phyloP scores from a whole-genome alignment of 2,113 vertebrate species.

The Oryzias celebensis region DNA sequence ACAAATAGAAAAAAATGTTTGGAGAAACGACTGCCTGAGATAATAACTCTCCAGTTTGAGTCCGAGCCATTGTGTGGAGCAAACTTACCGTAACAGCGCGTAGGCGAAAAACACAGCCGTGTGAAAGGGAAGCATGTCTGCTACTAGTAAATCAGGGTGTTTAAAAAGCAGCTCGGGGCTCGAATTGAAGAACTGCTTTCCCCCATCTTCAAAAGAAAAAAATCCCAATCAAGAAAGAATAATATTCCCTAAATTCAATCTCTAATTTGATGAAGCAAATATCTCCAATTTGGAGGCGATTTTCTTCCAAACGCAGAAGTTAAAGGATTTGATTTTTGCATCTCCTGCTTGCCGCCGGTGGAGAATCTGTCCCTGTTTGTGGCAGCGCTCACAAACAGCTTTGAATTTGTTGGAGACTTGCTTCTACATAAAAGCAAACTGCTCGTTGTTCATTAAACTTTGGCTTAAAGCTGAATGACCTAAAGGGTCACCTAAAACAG shows the following conservation, averaged over 20 bases:
- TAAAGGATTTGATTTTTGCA: constrained; percentile 16
- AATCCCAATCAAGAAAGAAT: neutral
- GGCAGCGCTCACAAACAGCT: constrained; percentile 73
- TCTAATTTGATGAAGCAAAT: neutral
- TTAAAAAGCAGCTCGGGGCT: constrained; percentile 57
- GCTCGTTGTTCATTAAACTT: constrained; percentile 99
- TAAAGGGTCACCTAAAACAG: constrained; percentile 95
- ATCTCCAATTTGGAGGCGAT: constrained; percentile 60
- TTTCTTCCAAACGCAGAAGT: neutral
- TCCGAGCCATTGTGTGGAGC: constrained; percentile 72
- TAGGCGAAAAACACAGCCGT: constrained; percentile 81
- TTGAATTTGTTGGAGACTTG: constrained; percentile 76
- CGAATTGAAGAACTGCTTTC: constrained; percentile 33
- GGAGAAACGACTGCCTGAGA: constrained; percentile 31
- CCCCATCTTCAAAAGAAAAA: constrained; percentile 30
- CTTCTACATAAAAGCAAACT: constrained; percentile 82
- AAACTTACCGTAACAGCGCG: constrained; percentile 85
- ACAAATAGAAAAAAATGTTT: neutral
- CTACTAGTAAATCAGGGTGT: constrained; percentile 66
- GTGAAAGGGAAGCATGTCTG: constrained; percentile 77
- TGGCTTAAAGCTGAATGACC: constrained; percentile 91
- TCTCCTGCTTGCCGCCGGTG: constrained; percentile 18
- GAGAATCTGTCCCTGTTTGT: constrained; percentile 35
- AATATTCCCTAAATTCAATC: neutral
- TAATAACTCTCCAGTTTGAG: constrained; percentile 66